Conservation (phyloP, 2,888 invertebrate species). For the Noctua janthe region DNA sequence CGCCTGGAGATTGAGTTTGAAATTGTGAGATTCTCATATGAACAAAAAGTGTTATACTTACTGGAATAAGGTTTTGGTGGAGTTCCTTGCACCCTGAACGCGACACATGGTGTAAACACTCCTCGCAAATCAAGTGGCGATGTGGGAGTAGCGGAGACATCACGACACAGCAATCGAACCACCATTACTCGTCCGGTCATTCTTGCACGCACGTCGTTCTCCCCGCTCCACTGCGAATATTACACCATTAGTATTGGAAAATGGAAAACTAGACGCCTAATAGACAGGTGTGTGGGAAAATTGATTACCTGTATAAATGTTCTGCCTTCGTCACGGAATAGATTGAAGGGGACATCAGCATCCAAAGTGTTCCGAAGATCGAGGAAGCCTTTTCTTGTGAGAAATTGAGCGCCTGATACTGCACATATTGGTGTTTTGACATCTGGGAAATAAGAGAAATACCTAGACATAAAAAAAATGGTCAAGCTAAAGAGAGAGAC, state of each 20-base stretch:
- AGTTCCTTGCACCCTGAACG: slow-evolving; percentile 96
- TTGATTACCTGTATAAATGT: slow-evolving; percentile 93
- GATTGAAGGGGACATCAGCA: slow-evolving; percentile 94
- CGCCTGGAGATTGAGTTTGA: neutral
- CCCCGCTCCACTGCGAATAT: slow-evolving; percentile 94
- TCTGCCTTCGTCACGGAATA: slow-evolving; percentile 95
- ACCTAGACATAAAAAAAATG: neutral
- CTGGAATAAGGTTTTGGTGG: slow-evolving; percentile 91
- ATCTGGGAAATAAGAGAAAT: slow-evolving; percentile 88
- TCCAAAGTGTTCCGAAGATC: slow-evolving; percentile 94
- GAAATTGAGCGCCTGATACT: slow-evolving; percentile 95
- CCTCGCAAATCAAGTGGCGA: slow-evolving; percentile 89
- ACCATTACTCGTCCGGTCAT: slow-evolving; percentile 96
- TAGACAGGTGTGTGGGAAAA: slow-evolving; percentile 11
- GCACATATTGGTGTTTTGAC: slow-evolving; percentile 95
- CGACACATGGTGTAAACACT: slow-evolving; percentile 96
- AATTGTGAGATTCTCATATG: neutral
- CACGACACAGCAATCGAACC: slow-evolving; percentile 95
- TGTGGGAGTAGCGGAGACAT: slow-evolving; percentile 90
- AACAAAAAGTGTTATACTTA: slow-evolving; percentile 43
- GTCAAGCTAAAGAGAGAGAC: neutral
- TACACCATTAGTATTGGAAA: slow-evolving; percentile 62
- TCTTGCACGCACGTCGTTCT: slow-evolving; percentile 93
- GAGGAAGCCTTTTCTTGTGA: slow-evolving; percentile 94
- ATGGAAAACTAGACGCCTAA: slow-evolving; percentile 5